Conservation (phyloP, 2,797 vertebrate genomes). For the Macrochelys suwanniensis region DNA sequence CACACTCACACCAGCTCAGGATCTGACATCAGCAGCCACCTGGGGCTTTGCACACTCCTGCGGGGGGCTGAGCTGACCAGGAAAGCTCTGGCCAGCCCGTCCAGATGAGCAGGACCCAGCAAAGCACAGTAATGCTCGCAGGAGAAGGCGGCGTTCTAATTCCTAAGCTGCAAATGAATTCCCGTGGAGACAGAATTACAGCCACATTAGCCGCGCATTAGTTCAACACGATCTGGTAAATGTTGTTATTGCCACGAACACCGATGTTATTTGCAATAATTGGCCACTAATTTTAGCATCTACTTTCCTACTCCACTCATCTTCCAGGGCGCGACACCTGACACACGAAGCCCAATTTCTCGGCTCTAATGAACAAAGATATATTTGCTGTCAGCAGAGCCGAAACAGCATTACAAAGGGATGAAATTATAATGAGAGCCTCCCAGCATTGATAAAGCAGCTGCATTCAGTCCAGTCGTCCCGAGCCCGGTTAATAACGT, state of each 20-base stretch:
- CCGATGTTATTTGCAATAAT: neutral
- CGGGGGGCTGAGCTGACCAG: no score
- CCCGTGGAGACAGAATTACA: neutral
- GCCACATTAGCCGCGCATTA: neutral
- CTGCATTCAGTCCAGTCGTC: neutral
- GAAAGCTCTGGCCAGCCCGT: neutral
- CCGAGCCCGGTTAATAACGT: neutral
- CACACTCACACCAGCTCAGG: neutral
- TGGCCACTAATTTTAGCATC: neutral
- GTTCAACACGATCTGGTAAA: neutral
- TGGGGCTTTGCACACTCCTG: neutral
- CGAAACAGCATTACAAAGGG: neutral
- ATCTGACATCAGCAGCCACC: neutral
- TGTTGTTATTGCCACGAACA: neutral
- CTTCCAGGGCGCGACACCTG: accelerated
- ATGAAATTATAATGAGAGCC: neutral
- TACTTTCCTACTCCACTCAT: neutral
- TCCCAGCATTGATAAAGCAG: neutral
- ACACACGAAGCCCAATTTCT: accelerated
- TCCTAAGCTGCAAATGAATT: neutral
- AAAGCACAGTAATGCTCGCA: neutral
- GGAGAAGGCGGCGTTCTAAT: neutral
- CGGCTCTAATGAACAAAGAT: neutral
- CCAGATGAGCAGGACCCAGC: neutral
- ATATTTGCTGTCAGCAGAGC: neutral